These are phyloP conservation scores for Cephus nigrinus DNA, from an alignment of 2,888 invertebrate genomes.

Conservation along the genomic window DNA sequence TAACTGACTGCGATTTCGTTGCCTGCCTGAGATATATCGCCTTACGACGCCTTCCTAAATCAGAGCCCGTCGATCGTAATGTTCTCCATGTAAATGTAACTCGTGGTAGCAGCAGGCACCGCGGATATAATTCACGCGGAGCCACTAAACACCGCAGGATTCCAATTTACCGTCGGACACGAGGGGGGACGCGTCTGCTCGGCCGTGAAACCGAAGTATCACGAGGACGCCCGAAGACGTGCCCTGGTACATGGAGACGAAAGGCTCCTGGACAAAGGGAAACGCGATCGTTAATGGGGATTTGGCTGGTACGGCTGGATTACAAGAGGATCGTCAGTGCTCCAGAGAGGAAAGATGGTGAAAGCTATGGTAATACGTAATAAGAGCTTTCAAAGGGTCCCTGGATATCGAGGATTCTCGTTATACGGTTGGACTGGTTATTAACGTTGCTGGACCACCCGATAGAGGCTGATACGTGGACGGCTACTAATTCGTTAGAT, in stretches of 20 bases:
- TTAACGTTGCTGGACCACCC: slow-evolving; percentile 2
- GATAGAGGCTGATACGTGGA: neutral
- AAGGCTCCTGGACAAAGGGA: neutral
- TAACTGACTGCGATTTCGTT: too few relatives aligned
- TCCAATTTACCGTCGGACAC: slow-evolving; percentile 1
- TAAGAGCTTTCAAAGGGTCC: neutral
- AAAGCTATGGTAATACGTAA: neutral
- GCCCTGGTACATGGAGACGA: neutral
- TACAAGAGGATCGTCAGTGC: neutral
- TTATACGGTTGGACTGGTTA: neutral
- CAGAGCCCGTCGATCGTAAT: neutral
- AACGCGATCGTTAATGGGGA: neutral
- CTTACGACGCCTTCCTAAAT: too few relatives aligned
- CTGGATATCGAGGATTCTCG: neutral
- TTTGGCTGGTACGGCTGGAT: neutral
- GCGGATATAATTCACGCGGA: neutral
- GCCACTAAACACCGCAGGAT: slow-evolving; percentile 4
- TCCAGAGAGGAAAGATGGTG: neutral
- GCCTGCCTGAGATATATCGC: too few relatives aligned
- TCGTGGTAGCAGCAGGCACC: neutral
- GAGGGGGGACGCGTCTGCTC: too few relatives aligned
- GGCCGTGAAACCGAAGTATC: too few relatives aligned
- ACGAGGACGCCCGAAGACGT: too few relatives aligned
- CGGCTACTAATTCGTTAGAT: neutral
- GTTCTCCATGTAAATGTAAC: slow-evolving; percentile 1